phyloP scores from a whole-genome alignment of 2,888 invertebrate species.

The Emesis russula region DNA sequence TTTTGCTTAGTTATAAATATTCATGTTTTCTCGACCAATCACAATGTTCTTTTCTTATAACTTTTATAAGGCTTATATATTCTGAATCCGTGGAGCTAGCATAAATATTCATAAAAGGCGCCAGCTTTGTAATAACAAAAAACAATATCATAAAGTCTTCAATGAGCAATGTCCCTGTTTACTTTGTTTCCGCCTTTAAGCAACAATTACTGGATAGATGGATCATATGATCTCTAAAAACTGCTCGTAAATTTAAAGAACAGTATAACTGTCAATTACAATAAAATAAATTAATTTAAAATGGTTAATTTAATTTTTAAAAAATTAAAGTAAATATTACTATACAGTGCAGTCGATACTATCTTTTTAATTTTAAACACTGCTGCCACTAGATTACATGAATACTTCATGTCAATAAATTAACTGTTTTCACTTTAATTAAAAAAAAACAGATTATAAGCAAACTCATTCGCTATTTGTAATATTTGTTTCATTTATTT shows the following conservation, averaged over 20 bases:
- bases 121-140: constrained; percentile 36
- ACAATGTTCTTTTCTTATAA: constrained; percentile 21
- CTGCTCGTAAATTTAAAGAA: neutral
- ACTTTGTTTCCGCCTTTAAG: constrained; percentile 13
- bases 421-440: too few species aligned
- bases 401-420: too few species aligned
- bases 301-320: too few species aligned
- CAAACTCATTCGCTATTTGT: too few species aligned
- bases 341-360: too few species aligned
- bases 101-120: constrained; percentile 45
- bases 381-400: too few species aligned
- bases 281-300: too few species aligned
- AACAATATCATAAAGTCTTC: constrained; percentile 42
- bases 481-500: too few species aligned
- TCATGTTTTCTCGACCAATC: constrained; percentile 17
- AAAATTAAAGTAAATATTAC: too few species aligned
- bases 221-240: neutral
- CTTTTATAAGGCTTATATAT: constrained; percentile 17
- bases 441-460: too few species aligned
- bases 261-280: neutral
- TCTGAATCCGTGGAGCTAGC: constrained; percentile 21
- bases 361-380: too few species aligned
- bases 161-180: constrained; percentile 30
- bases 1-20: neutral
- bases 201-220: neutral